phyloP scores from a whole-genome alignment of 2,797 vertebrate species.

The Muscicapa striata region DNA sequence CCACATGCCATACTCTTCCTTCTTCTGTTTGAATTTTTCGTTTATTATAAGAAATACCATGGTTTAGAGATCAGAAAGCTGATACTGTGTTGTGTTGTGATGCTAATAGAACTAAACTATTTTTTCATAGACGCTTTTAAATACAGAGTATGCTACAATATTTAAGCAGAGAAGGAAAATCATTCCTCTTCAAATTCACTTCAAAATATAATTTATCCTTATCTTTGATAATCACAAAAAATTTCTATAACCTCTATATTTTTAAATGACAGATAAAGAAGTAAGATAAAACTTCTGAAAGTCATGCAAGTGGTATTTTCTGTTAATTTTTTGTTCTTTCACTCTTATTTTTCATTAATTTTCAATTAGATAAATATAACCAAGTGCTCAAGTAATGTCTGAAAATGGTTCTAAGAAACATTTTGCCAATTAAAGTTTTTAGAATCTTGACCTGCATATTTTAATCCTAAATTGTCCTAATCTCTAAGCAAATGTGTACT shows the following conservation, averaged over 20 bases:
- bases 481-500: not conserved
- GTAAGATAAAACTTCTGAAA: not conserved
- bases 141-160: not conserved
- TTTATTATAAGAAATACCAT: not conserved
- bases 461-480: not conserved
- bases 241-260: not conserved
- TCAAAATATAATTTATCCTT: not conserved
- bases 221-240: not conserved
- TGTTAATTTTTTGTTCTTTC: not conserved
- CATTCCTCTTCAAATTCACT: not conserved
- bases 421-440: not conserved
- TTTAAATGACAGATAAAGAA: not conserved
- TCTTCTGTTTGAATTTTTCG: not conserved
- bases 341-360: not conserved
- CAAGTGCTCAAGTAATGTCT: not conserved
- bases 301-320: not conserved
- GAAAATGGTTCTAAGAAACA: not conserved
- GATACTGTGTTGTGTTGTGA: not conserved
- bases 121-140: not conserved
- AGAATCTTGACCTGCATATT: not conserved
- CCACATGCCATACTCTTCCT: not conserved
- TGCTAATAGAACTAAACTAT: not conserved
- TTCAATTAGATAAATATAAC: not conserved
- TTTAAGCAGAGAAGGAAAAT: not conserved
- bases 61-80: not conserved